Conservation (phyloP, 2,888 invertebrate genomes). For the Plemyria rubiginata region DNA sequence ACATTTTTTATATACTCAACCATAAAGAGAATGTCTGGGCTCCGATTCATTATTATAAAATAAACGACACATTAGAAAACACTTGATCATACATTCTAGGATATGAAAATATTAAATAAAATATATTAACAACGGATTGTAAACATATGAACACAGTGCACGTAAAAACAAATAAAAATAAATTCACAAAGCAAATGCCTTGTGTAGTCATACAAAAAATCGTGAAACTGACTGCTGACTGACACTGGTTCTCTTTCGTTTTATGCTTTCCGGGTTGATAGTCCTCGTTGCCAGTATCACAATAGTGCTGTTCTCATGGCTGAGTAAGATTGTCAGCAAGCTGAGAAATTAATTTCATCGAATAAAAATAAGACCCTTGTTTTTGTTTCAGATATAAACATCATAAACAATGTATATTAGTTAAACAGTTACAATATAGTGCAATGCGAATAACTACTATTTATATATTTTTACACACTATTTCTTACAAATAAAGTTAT, state of each 20-base stretch:
- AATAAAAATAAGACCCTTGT: no score
- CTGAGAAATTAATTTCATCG: not conserved
- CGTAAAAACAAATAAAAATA: conserved; percentile 57
- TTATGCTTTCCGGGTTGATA: conserved; percentile 46
- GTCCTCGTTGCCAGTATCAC: conserved; percentile 39
- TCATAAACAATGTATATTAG: no score
- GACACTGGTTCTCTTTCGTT: conserved; percentile 63
- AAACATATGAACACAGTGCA: conserved; percentile 10
- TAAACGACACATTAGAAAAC: conserved; percentile 48
- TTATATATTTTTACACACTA: no score
- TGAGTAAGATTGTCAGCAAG: not conserved
- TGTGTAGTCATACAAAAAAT: conserved; percentile 42
- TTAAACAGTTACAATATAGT: no score
- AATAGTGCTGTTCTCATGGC: conserved; percentile 14
- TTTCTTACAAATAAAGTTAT: no score
- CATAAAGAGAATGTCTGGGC: conserved; percentile 70
- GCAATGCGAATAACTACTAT: no score
- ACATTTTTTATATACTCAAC: conserved; percentile 86
- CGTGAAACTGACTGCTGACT: conserved; percentile 25
- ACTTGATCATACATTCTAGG: conserved; percentile 48
- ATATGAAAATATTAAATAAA: conserved; percentile 50
- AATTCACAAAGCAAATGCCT: conserved; percentile 47
- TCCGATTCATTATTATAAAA: conserved; percentile 63
- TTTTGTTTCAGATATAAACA: no score
- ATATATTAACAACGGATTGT: conserved; percentile 19